These are phyloP conservation scores for Dasypus novemcinctus DNA, from an alignment of 2,113 vertebrate species.

Conservation along the genomic window DNA sequence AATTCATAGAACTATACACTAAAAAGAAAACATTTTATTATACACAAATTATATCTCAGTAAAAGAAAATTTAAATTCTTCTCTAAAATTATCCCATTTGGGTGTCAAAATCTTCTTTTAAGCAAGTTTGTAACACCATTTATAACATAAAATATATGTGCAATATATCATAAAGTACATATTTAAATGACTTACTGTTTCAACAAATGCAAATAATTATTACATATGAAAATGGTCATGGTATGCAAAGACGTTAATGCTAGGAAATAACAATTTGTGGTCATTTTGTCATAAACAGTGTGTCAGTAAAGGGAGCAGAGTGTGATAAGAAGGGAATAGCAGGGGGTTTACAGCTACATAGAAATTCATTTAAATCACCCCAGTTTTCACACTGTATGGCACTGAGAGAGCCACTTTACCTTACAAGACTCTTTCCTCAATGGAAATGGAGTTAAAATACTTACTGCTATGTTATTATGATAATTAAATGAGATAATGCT, in stretches of 20 bases:
- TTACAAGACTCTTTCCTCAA: neutral
- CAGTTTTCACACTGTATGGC: neutral
- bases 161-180: neutral
- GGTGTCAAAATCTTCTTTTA: neutral
- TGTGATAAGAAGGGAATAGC: neutral
- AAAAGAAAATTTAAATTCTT: neutral
- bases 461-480: neutral
- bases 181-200: neutral
- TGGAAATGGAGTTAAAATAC: neutral
- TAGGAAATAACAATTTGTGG: neutral
- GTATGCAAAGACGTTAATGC: neutral
- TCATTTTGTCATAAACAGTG: neutral
- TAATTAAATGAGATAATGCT: neutral
- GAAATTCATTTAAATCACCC: neutral
- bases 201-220: neutral
- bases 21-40: neutral
- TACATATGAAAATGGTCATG: neutral
- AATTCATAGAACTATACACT: neutral
- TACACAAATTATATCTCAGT: neutral
- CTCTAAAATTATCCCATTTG: neutral
- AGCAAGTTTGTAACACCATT: no score
- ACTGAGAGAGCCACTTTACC: neutral
- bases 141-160: neutral
- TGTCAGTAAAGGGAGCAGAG: neutral
- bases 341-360: neutral